Evolutionary conservation across 53 echinoderm and acorn worm species (phyloP), one percentile per base, ranked within the genome.

Genomic region (Astropecten irregularis): DNA sequence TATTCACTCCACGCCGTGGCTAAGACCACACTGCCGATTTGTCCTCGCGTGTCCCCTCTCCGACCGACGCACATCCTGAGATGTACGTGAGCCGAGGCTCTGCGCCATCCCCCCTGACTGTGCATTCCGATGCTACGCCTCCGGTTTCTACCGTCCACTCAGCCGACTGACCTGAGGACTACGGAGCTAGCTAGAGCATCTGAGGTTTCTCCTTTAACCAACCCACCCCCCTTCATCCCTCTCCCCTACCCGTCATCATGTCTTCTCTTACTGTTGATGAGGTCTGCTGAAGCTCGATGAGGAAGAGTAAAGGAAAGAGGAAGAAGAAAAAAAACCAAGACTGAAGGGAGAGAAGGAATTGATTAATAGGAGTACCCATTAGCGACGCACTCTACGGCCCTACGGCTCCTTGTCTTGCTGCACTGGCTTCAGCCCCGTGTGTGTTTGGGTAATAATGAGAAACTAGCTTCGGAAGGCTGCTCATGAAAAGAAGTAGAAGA

Each of bases 301-400:
- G 23, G 19, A 4, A 71, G 15, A 71, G 53, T 8, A n/a, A n/a
- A n/a, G n/a, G n/a, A n/a, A n/a, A n/a, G n/a, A n/a, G 34, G 36
- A 42, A 76, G 76, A 57, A 28, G 58, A 36, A 18, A 23, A 40
- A 37, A 76, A 25, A 37, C 36, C 15, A 36, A 13, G 19, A 18
- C 56, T 23, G 29, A 52, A 55, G 11, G 73, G 55, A 56, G 38
- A 37, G 76, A 57, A 40, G 76, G 76, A 76, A 76, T 76, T 76
- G 76, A 76, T 76, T 76, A 76, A 55, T 76, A 20, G 40, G 56
- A 76, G 76, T 36, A 58, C 76, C 73, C 76, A 76, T 76, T 76
- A 76, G 76, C 76, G 76, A 76, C 76, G 58, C 76, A 76, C 76
- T 76, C 40, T 76, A 23, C 27, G 56, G 38, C 76, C 76, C 76